A percentile compares a stretch with the other conserved stretches of the same genome.
phyloP scores from a whole-genome alignment of 2,888 invertebrate species.

The Athetis lepigone region DNA sequence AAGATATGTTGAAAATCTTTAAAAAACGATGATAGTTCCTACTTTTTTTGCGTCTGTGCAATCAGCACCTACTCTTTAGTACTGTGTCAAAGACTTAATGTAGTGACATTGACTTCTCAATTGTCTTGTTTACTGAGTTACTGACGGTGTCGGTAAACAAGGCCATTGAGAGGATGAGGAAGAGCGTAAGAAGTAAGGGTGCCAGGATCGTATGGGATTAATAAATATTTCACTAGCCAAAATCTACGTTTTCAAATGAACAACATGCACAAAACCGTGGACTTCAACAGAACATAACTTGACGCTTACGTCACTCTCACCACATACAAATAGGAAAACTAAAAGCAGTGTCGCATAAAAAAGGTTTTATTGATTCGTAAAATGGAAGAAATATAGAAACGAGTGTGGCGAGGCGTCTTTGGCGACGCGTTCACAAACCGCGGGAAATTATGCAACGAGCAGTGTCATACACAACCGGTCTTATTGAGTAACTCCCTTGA shows the following conservation, averaged over 20 bases:
- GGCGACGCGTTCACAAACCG: conserved; percentile 60
- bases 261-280: conserved; percentile 12
- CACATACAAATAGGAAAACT: conserved; percentile 30
- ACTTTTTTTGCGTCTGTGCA: no score
- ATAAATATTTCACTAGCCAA: neutral
- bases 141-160: neutral
- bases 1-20: no score
- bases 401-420: conserved; percentile 47
- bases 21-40: no score
- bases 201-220: neutral
- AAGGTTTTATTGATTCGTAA: conserved; percentile 37
- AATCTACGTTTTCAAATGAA: conserved; percentile 3
- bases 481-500: conserved; percentile 83
- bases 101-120: no score
- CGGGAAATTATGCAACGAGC: conserved; percentile 80
- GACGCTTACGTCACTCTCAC: conserved; percentile 17
- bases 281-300: conserved; percentile 8
- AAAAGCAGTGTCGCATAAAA: conserved; percentile 34
- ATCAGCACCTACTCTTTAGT: no score
- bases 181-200: neutral
- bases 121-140: no score
- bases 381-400: conserved; percentile 37
- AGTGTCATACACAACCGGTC: conserved; percentile 78
- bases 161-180: neutral
- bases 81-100: no score